Percentiles rank a stretch among this genome's conserved stretches.
These are phyloP conservation scores for Chelonus formosanus DNA, from an alignment of 2,888 invertebrate species.

Conservation along the genomic window DNA sequence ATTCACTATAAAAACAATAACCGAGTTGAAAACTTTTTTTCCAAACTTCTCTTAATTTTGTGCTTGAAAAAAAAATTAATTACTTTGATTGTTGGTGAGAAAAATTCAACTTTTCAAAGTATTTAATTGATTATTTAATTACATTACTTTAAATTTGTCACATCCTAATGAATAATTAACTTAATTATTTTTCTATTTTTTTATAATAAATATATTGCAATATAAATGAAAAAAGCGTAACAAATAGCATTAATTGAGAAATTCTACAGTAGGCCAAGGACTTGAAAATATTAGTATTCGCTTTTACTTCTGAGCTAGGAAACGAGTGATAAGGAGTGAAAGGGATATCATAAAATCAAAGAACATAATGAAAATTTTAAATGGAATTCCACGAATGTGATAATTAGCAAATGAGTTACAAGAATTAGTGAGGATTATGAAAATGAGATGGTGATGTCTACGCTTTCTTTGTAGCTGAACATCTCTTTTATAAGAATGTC, in stretches of 20 bases:
- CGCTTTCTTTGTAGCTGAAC: no score
- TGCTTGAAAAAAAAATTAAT: no score
- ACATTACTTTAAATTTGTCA: not conserved
- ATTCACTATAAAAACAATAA: no score
- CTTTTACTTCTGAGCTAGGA: not conserved
- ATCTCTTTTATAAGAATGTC: no score
- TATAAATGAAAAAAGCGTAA: not conserved
- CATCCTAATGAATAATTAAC: no score
- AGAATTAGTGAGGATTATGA: not conserved
- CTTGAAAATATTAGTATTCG: not conserved
- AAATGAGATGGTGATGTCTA: not conserved
- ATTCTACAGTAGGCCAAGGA: not conserved
- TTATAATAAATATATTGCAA: no score
- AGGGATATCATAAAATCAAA: not conserved
- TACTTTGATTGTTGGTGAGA: no score
- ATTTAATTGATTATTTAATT: not conserved
- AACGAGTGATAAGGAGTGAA: not conserved
- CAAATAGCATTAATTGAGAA: constrained; percentile 3
- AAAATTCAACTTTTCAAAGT: no score
- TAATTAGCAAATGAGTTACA: not conserved
- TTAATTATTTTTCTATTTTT: no score
- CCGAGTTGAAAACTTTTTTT: no score
- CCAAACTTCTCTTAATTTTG: no score
- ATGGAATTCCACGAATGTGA: not conserved
- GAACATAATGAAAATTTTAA: not conserved